Evolutionary conservation across 2,797 vertebrate species (phyloP), one percentile per base, ranked within the genome.

Genomic region (Scarus forsteni): DNA sequence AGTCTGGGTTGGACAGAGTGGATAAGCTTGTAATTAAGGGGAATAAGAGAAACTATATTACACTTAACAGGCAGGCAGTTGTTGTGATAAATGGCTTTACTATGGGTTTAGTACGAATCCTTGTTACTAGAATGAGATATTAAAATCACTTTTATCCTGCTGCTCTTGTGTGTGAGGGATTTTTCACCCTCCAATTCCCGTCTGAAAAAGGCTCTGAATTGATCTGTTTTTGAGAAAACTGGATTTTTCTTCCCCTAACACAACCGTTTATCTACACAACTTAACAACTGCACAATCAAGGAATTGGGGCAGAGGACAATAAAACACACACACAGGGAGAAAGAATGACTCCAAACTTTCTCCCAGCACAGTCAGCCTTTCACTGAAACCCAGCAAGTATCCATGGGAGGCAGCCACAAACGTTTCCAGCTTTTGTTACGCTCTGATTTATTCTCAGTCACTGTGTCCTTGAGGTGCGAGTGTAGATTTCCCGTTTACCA

Each of bases 391-490:
- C 57, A 27, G 70, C 54, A 77, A 75, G 87, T 83, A 80, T 77
- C 85, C 75, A 79, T 72, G 86, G 88, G 86, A 89, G 87, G 74
- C 84, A 73, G 78, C 73, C 78, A 58, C 86, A 84, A 87, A 89
- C 80, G 88, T 84, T 92, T 92, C 87, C 89, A 89, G 86, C 89
- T 88, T 92, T 93, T 92, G 90, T 95, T 87, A 51, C 59, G 15
- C 49, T 63, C 81, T 90, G 90, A 94, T 91, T 91, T 91, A 88
- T 80, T 65, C 80, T 75, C 70, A 51, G 75, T 69, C 83, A 66
- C 68, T 66, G 69, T 75, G 79, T 80, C 88, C 86, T 91, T 77
- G 86, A 90, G 85, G 77, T 78, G 81, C 77, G 68, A 49, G 66
- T 70, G 69, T 48, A 70, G 83, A 81, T 83, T 91, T 90, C 85